These are phyloP conservation scores for Tragelaphus oryx DNA, from an alignment of 2,797 vertebrate species.

Conservation along the genomic window DNA sequence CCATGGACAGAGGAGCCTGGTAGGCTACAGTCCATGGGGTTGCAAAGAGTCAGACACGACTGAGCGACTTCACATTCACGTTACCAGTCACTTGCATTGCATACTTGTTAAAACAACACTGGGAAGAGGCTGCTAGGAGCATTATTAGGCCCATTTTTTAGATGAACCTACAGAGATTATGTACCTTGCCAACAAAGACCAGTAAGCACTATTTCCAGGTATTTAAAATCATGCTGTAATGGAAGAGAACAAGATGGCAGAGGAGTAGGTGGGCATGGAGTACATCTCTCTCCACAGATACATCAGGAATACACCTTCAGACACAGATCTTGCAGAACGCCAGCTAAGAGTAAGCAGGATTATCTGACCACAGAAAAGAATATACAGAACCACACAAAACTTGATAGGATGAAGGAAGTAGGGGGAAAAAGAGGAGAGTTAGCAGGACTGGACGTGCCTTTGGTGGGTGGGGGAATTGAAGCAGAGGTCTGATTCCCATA, in stretches of 20 bases:
- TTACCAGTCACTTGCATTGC: neutral
- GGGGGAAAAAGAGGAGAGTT: neutral
- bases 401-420: neutral
- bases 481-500: neutral
- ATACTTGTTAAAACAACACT: neutral
- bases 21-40: no score
- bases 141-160: neutral
- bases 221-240: neutral
- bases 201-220: neutral
- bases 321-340: neutral
- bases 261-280: neutral
- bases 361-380: neutral
- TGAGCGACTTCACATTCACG: no score
- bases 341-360: neutral
- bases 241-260: neutral
- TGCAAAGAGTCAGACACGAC: no score
- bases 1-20: no score
- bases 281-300: neutral
- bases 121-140: neutral
- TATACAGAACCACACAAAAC: neutral
- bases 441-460: neutral
- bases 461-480: neutral
- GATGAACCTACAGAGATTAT: neutral
- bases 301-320: neutral
- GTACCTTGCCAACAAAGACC: neutral